phyloP scores from a whole-genome alignment of 1,140 invertebrate genomes.

The Acyrthosiphon pisum region DNA sequence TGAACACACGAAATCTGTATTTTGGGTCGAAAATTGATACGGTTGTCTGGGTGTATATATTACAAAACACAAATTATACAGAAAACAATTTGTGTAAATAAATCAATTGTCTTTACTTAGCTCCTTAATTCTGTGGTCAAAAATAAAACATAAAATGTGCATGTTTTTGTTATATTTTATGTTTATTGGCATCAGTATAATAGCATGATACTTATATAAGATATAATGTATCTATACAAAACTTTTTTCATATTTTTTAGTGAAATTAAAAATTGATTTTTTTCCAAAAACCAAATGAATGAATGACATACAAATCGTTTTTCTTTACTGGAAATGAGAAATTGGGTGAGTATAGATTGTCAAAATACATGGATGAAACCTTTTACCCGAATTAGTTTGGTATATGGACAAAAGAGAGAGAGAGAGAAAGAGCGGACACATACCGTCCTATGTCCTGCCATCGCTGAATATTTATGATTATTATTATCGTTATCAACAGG shows the following conservation, averaged over 20 bases:
- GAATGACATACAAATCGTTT: not conserved
- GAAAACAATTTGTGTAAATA: not conserved
- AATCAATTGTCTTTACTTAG: not conserved
- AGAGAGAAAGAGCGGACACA: not conserved
- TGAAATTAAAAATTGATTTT: conserved; percentile 6
- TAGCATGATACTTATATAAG: not conserved
- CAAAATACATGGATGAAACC: not conserved
- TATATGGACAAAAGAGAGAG: not conserved
- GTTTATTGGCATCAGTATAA: not conserved
- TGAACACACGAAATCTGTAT: too few species aligned
- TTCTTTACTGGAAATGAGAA: not conserved
- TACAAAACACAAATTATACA: conserved; percentile 7
- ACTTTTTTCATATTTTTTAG: not conserved
- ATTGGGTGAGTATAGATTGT: not conserved
- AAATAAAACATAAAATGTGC: not conserved
- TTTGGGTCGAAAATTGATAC: not conserved
- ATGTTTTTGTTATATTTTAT: not conserved
- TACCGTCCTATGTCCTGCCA: not conserved
- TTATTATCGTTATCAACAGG: conserved; percentile 57
- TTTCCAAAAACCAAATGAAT: not conserved
- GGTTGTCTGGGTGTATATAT: not conserved
- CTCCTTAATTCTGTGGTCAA: not conserved
- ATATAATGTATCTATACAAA: too few species aligned
- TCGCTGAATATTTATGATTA: conserved; percentile 38
- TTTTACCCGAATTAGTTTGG: not conserved